These are phyloP conservation scores for Pteruthius melanotis DNA, from an alignment of 2,113 vertebrate genomes.

Conservation along the genomic window DNA sequence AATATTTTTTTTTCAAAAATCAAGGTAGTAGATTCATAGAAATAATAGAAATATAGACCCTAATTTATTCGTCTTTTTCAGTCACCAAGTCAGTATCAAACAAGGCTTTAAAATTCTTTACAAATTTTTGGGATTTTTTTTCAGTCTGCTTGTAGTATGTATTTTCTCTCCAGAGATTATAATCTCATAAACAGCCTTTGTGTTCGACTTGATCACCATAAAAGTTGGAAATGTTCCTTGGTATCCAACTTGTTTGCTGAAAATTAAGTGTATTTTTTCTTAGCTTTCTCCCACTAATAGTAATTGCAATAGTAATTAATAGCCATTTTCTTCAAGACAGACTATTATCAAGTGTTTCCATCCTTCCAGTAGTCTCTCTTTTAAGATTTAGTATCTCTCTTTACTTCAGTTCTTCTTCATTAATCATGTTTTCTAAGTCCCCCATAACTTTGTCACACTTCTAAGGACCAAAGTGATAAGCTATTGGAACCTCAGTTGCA, in stretches of 20 bases:
- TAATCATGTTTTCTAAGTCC: not conserved
- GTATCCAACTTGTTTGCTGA: not conserved
- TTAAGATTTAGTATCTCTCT: not conserved
- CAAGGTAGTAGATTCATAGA: not conserved
- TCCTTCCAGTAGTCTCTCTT: not conserved
- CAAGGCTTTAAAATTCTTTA: not conserved
- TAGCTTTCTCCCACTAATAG: not conserved
- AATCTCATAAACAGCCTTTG: not conserved
- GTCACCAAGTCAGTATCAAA: not conserved
- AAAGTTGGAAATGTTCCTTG: not conserved
- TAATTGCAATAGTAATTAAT: not conserved
- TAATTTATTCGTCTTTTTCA: not conserved
- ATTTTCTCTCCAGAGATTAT: not conserved
- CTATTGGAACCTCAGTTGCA: not conserved
- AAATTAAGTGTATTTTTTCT: not conserved
- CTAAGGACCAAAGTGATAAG: not conserved
- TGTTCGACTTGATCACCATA: not conserved
- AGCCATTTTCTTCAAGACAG: not conserved
- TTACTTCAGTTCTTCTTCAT: not conserved
- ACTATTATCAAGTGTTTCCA: not conserved
- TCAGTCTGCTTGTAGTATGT: not conserved
- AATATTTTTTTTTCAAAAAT: not conserved
- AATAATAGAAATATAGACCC: not conserved
- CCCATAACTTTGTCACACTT: not conserved
- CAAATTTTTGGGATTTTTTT: not conserved